Conservation (phyloP, 2,888 invertebrate genomes). For the Drosophila parthenogenetica region DNA sequence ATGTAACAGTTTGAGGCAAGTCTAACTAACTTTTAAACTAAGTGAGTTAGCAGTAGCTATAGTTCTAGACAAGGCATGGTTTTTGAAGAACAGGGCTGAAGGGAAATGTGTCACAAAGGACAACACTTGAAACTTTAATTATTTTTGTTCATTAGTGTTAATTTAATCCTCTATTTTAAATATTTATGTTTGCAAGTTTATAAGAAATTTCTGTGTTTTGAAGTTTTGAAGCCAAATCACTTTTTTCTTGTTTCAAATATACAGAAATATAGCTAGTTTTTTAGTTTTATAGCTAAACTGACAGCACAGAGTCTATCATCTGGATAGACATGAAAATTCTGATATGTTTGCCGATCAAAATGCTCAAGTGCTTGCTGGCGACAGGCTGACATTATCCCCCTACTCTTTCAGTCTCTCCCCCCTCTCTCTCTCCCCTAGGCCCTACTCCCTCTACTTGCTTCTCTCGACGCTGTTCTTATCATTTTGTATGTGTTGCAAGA, state of each 20-base stretch:
- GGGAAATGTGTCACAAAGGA: no score
- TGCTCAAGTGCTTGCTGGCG: conserved; percentile 69
- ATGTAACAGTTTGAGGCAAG: background rate
- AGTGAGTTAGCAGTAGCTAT: background rate
- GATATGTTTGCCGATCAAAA: conserved; percentile 56
- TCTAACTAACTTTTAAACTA: background rate
- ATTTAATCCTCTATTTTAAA: no score
- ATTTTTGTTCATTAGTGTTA: no score
- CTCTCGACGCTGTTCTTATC: conserved; percentile 26
- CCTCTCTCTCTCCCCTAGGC: background rate
- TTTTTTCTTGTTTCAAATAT: no score
- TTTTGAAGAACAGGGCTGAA: no score
- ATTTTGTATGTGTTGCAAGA: background rate
- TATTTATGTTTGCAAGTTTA: no score
- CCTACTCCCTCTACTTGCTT: background rate
- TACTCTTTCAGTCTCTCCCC: conserved; percentile 5
- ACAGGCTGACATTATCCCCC: conserved; percentile 54
- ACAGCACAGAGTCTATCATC: conserved; percentile 36
- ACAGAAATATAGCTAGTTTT: no score
- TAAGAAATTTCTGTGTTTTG: no score
- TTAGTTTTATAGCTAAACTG: no score
- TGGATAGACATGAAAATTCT: conserved; percentile 43
- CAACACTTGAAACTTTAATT: no score
- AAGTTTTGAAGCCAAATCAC: no score
- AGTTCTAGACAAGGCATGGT: no score